Percentiles rank a stretch among this genome's conserved stretches.
These are phyloP conservation scores for Invenusta paracnida DNA, from an alignment of 2,888 invertebrate species.

Conservation along the genomic window DNA sequence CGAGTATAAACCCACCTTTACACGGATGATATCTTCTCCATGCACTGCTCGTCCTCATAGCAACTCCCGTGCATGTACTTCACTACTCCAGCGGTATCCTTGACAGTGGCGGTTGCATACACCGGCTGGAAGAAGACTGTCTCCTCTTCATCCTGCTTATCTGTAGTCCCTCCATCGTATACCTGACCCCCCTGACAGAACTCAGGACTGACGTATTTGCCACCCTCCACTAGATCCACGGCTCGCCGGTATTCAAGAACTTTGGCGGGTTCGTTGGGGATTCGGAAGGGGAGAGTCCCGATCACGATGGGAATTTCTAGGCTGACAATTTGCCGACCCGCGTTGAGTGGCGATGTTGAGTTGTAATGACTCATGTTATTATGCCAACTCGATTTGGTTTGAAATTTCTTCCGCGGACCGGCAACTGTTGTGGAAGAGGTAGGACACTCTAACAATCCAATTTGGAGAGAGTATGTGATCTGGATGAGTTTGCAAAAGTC, in stretches of 20 bases:
- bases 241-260: constrained; percentile 69
- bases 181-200: constrained; percentile 73
- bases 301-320: constrained; percentile 73
- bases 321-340: constrained; percentile 5
- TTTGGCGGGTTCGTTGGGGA: constrained; percentile 52
- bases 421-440: background rate
- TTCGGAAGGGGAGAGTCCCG: constrained; percentile 68
- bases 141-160: constrained; percentile 63
- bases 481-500: constrained; percentile 71
- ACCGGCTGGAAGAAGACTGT: constrained; percentile 69
- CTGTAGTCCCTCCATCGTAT: constrained; percentile 67
- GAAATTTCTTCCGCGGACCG: background rate
- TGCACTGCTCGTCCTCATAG: constrained; percentile 11
- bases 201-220: constrained; percentile 73
- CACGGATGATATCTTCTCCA: constrained; percentile 33
- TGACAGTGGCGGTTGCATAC: background rate
- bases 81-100: background rate
- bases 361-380: background rate
- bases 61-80: background rate
- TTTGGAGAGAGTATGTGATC: constrained; percentile 72
- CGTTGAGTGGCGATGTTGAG: background rate
- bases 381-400: background rate
- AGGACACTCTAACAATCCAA: constrained; percentile 55
- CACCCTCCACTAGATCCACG: constrained; percentile 71
- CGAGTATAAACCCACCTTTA: background rate